These are phyloP conservation scores for Sphaerophoria taeniata DNA, from an alignment of 2,888 invertebrate genomes.

Conservation along the genomic window DNA sequence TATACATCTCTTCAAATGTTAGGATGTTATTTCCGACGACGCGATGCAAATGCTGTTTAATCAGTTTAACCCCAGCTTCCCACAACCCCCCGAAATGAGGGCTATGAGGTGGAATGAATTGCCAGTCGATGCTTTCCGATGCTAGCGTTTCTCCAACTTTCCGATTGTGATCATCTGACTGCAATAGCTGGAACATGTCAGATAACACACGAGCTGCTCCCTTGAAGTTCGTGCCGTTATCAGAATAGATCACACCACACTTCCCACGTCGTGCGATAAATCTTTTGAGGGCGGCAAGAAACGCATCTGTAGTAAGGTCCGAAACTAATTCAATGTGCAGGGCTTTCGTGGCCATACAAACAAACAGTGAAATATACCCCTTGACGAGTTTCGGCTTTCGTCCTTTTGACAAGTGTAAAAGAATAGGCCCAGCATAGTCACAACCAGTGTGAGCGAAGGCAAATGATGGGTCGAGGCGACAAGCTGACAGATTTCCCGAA, in stretches of 20 bases:
- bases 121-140: neutral
- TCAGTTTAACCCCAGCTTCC: neutral
- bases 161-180: neutral
- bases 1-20: neutral
- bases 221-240: neutral
- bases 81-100: neutral
- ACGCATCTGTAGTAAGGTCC: neutral
- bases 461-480: neutral
- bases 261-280: conserved; percentile 1
- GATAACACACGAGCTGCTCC: neutral
- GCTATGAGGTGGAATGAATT: neutral
- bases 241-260: neutral
- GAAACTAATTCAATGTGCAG: neutral
- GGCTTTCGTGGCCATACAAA: neutral
- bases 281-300: neutral
- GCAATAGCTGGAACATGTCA: neutral
- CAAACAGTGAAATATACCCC: neutral
- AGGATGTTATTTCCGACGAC: neutral
- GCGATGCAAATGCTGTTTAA: neutral
- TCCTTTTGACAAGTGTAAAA: neutral
- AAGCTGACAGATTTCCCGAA: neutral
- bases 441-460: neutral
- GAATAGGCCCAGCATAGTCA: conserved; percentile 1
- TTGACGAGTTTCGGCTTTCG: neutral
- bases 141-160: conserved; percentile 1